A percentile compares a stretch with the other conserved stretches of the same genome.
phyloP scores from a whole-genome alignment of 2,113 vertebrate species.

The Mellivora capensis region DNA sequence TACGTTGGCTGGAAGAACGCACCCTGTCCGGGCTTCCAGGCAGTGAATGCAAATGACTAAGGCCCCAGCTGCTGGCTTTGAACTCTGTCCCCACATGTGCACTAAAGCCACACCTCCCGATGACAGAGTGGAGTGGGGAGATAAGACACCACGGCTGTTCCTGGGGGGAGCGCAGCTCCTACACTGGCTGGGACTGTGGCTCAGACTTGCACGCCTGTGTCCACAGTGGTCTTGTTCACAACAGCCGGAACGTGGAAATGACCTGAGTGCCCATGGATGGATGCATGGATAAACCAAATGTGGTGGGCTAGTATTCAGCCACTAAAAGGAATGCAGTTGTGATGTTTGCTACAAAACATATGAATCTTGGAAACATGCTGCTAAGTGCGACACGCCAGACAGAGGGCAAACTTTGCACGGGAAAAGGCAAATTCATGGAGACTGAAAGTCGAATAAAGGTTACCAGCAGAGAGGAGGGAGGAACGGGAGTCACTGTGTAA shows the following conservation, averaged over 20 bases:
- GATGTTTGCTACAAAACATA: background rate
- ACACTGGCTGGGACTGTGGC: background rate
- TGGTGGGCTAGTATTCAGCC: background rate
- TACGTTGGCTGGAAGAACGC: background rate
- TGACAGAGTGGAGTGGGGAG: fast-evolving
- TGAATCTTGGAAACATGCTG: background rate
- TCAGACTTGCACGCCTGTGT: background rate
- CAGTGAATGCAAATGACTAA: background rate
- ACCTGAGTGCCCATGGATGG: fast-evolving
- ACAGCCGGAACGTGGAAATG: background rate
- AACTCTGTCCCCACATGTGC: background rate
- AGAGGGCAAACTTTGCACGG: background rate
- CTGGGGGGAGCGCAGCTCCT: background rate
- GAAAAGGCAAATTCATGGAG: background rate
- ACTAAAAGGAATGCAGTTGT: background rate
- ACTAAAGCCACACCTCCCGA: background rate
- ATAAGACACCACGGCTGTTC: background rate
- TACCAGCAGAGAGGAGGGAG: fast-evolving
- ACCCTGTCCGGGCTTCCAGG: background rate
- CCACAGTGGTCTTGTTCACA: background rate
- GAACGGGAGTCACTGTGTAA: background rate
- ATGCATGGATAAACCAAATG: background rate
- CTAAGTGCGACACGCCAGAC: background rate
- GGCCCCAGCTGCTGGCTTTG: background rate
- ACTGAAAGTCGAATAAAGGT: background rate